These are phyloP conservation scores for honey bee (Apis mellifera) DNA, from an alignment of 1,140 invertebrate genomes.

Conservation along the genomic window Amel_HAv3.1 CM009933.2:9645001-9645500, in stretches of 20 bases:
- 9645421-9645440: no score
- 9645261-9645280: neutral
- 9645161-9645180: neutral
- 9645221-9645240: no score
- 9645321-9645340: no score
- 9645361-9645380: no score
- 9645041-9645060: conserved; percentile 32
- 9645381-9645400: no score
- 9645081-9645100: neutral
- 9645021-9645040: conserved; percentile 23
- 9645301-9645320: no score
- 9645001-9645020: conserved; percentile 34
- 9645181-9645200: neutral
- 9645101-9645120: conserved; percentile 25
- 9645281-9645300: no score
- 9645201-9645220: neutral
- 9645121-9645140: neutral
- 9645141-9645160: neutral
- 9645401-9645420: no score
- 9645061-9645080: conserved; percentile 7
- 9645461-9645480: no score
- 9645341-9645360: no score
- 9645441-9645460: no score
- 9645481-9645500: no score
- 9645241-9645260: neutral